These are phyloP conservation scores for Cololabis saira DNA, from an alignment of 2,113 vertebrate genomes.

Conservation along the genomic window DNA sequence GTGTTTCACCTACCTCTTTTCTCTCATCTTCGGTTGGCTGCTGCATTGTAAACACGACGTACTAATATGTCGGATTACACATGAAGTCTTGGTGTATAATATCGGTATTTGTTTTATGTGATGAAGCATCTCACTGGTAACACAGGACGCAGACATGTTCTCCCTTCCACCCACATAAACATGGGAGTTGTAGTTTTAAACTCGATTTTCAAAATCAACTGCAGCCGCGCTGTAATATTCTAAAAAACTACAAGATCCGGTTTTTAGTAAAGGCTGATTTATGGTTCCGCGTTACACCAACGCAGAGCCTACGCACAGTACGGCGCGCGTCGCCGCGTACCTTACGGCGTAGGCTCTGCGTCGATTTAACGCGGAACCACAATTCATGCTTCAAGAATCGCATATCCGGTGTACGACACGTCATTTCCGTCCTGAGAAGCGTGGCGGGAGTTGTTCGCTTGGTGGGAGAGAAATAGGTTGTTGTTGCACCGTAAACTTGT, in stretches of 20 bases:
- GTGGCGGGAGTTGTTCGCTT: conserved; percentile 68
- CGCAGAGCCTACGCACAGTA: too few species aligned
- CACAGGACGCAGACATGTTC: conserved; percentile 74
- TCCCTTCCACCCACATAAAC: accelerated
- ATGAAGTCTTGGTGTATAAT: conserved; percentile 28
- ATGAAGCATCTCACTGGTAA: conserved; percentile 40
- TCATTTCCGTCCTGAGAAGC: conserved; percentile 46
- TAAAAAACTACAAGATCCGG: conserved; percentile 69
- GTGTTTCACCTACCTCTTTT: conserved; percentile 44
- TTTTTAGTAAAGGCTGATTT: not conserved
- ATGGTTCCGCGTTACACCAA: too few species aligned
- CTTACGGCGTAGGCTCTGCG: too few species aligned
- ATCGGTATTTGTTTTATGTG: conserved; percentile 48
- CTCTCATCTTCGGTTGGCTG: conserved; percentile 35
- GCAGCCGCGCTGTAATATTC: accelerated
- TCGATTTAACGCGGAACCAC: too few species aligned
- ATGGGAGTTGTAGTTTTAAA: conserved; percentile 72
- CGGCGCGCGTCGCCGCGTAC: too few species aligned
- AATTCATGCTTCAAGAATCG: too few species aligned
- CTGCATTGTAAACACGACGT: conserved; percentile 29
- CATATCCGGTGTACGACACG: accelerated
- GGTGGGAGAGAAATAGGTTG: accelerated
- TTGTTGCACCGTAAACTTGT: not conserved
- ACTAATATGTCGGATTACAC: conserved; percentile 44
- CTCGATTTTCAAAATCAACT: not conserved